phyloP scores from a whole-genome alignment of 2,888 invertebrate genomes.

The Taphrorychus bicolor region DNA sequence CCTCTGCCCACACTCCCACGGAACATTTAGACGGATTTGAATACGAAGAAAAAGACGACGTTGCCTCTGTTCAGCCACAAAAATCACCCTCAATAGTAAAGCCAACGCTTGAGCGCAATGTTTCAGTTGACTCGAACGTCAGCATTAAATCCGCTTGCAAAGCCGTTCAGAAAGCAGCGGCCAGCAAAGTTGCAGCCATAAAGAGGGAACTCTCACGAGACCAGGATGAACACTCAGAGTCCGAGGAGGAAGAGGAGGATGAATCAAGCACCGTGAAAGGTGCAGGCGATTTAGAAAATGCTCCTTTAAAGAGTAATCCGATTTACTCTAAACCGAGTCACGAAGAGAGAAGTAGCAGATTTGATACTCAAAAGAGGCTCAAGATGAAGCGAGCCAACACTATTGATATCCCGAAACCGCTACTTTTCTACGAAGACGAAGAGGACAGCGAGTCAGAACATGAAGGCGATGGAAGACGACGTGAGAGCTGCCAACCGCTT shows the following conservation, averaged over 20 bases:
- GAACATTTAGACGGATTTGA: slow-evolving; percentile 55
- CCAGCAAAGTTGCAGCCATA: slow-evolving; percentile 42
- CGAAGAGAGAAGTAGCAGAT: slow-evolving; percentile 58
- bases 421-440: slow-evolving; percentile 60
- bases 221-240: slow-evolving; percentile 45
- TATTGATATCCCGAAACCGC: slow-evolving; percentile 82
- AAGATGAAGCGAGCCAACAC: slow-evolving; percentile 90
- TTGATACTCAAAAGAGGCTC: slow-evolving; percentile 67
- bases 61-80: slow-evolving; percentile 4
- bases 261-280: slow-evolving; percentile 44
- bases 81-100: slow-evolving; percentile 3
- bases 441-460: slow-evolving; percentile 60
- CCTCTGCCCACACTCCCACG: slow-evolving; percentile 56
- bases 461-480: slow-evolving; percentile 52
- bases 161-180: slow-evolving; percentile 49
- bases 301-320: slow-evolving; percentile 52
- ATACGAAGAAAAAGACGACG: slow-evolving; percentile 53
- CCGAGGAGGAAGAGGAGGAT: slow-evolving; percentile 47
- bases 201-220: slow-evolving; percentile 26
- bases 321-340: slow-evolving; percentile 48
- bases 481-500: slow-evolving; percentile 61
- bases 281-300: slow-evolving; percentile 31
- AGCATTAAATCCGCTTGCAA: slow-evolving; percentile 42
- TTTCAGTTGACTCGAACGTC: slow-evolving; percentile 35
- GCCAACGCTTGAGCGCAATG: slow-evolving; percentile 28